Evolutionary conservation across 2,797 vertebrate genomes (phyloP).

Genomic region (Sphenodon punctatus): DNA sequence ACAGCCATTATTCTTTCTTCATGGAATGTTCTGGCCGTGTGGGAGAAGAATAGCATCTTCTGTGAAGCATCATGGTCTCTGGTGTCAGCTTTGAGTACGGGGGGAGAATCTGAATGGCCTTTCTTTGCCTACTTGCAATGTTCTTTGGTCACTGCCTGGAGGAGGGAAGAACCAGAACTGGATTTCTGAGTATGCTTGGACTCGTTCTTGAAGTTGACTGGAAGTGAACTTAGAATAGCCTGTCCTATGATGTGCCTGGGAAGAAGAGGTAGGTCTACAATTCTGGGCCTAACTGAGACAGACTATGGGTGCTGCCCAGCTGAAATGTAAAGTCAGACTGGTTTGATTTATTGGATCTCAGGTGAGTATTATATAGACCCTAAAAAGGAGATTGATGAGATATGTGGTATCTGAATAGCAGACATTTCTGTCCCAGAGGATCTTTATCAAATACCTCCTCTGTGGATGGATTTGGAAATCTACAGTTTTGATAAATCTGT

Average conservation of each 20-base stretch:
- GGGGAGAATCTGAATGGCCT: background rate
- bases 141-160: background rate
- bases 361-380: slow-evolving; percentile 6
- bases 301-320: background rate
- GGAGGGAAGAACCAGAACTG: background rate
- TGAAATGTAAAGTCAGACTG: slow-evolving; percentile 37
- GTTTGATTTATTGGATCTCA: background rate
- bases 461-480: slow-evolving; percentile 28
- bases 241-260: background rate
- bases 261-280: too few species aligned
- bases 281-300: background rate
- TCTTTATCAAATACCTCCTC: slow-evolving; percentile 33
- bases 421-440: slow-evolving; percentile 11
- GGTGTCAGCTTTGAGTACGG: background rate
- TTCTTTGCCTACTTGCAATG: background rate
- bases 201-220: background rate
- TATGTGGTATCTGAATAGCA: slow-evolving; percentile 2
- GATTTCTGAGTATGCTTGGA: background rate
- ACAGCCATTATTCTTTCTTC: too few species aligned
- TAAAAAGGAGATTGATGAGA: slow-evolving; percentile 13
- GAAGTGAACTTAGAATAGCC: slow-evolving; percentile 9
- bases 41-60: background rate
- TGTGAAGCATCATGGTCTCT: background rate
- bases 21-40: background rate
- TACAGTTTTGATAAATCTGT: slow-evolving; percentile 36